phyloP scores from a whole-genome alignment of 2,888 invertebrate genomes.

The Zelleria hepariella region DNA sequence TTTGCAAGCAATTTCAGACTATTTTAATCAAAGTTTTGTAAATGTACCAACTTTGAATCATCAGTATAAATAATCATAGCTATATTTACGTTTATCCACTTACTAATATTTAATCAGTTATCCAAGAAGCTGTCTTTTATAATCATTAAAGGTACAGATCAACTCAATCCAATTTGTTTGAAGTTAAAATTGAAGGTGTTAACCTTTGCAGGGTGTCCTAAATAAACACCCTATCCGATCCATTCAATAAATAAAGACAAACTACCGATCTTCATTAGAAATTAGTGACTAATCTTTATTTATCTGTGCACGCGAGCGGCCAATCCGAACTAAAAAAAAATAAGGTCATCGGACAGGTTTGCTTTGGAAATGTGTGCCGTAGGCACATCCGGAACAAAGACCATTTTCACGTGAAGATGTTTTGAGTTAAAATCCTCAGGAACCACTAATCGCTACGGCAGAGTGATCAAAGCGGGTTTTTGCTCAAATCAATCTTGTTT shows the following conservation, averaged over 20 bases:
- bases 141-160: no score
- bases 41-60: no score
- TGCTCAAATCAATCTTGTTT: constrained; percentile 19
- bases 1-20: neutral
- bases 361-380: neutral
- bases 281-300: constrained; percentile 4
- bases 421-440: neutral
- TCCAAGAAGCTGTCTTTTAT: no score
- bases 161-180: no score
- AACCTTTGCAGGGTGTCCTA: neutral
- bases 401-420: neutral
- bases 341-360: neutral
- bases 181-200: neutral
- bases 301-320: neutral
- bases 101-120: no score
- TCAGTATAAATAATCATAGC: no score
- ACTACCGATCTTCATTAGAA: neutral
- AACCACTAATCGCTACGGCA: constrained; percentile 9
- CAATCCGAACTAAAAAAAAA: constrained; percentile 4
- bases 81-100: no score
- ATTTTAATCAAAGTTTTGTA: no score
- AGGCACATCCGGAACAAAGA: neutral
- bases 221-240: neutral
- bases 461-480: constrained; percentile 13
- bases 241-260: neutral